phyloP scores from a whole-genome alignment of 2,888 invertebrate genomes.

The Plagiodera versicolora region DNA sequence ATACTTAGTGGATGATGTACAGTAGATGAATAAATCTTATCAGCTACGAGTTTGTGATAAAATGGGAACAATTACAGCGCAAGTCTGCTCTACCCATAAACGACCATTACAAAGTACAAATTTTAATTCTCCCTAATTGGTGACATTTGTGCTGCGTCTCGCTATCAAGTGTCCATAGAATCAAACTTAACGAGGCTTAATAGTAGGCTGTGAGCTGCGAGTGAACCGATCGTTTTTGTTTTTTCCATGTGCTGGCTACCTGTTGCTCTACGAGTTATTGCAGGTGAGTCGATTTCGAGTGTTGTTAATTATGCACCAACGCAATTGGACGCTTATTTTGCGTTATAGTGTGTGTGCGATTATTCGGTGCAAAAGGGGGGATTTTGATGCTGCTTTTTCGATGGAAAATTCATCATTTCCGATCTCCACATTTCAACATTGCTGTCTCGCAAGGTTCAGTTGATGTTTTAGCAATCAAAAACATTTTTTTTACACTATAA shows the following conservation, averaged over 20 bases:
- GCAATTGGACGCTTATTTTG: background rate
- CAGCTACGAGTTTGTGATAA: slow-evolving; percentile 19
- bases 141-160: slow-evolving; percentile 24
- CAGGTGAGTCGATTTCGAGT: slow-evolving; percentile 10
- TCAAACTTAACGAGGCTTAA: slow-evolving; percentile 15
- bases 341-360: too few relatives aligned
- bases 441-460: too few relatives aligned
- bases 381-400: too few relatives aligned
- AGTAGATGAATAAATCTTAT: slow-evolving; percentile 23
- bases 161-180: slow-evolving; percentile 14
- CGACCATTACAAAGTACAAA: slow-evolving; percentile 13
- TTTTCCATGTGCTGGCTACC: slow-evolving; percentile 8
- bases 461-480: too few relatives aligned
- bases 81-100: slow-evolving; percentile 22
- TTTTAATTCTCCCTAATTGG: slow-evolving; percentile 32
- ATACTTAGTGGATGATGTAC: slow-evolving; percentile 12
- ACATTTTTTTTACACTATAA: too few relatives aligned
- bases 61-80: slow-evolving; percentile 17
- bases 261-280: slow-evolving; percentile 7
- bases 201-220: slow-evolving; percentile 9
- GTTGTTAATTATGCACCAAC: background rate
- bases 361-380: too few relatives aligned
- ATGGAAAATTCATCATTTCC: too few relatives aligned
- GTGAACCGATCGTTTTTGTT: slow-evolving; percentile 13
- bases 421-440: too few relatives aligned